A percentile compares a stretch with the other conserved stretches of the same genome.
phyloP scores from a whole-genome alignment of 2,888 invertebrate genomes.

The Aplocera efformata region DNA sequence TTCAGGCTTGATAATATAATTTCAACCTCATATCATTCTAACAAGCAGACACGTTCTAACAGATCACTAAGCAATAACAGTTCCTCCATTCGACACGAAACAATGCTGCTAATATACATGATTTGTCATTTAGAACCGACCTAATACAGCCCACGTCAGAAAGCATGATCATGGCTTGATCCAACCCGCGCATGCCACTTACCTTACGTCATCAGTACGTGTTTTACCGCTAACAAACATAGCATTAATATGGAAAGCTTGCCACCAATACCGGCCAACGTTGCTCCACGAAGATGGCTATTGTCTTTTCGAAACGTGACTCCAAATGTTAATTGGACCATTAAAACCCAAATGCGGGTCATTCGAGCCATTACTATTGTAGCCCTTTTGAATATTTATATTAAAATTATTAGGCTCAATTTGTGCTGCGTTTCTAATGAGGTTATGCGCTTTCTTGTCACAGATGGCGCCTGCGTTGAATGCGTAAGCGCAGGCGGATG shows the following conservation, averaged over 20 bases:
- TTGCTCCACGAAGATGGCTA: constrained; percentile 78
- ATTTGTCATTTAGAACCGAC: constrained; percentile 7
- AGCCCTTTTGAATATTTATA: constrained; percentile 80
- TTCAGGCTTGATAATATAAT: too few species aligned
- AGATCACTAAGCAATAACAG: too few species aligned
- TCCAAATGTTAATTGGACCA: constrained; percentile 78
- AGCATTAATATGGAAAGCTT: constrained; percentile 78
- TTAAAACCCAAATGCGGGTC: constrained; percentile 80
- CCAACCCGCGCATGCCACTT: constrained; percentile 58
- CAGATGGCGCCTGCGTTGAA: constrained; percentile 70
- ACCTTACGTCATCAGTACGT: constrained; percentile 72
- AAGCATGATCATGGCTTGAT: constrained; percentile 44
- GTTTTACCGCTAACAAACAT: constrained; percentile 79
- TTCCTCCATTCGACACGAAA: too few species aligned
- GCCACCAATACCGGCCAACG: constrained; percentile 74
- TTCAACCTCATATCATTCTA: too few species aligned
- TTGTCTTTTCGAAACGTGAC: constrained; percentile 79
- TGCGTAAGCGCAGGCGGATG: constrained; percentile 77
- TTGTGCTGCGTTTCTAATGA: constrained; percentile 78
- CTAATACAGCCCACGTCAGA: constrained; percentile 46
- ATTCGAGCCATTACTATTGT: constrained; percentile 72
- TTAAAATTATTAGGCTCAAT: constrained; percentile 78
- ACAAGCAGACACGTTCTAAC: too few species aligned
- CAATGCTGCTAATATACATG: too few species aligned
- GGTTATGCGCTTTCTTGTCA: constrained; percentile 80